A percentile compares a stretch with the other conserved stretches of the same genome.
Evolutionary conservation across 2,888 invertebrate species (phyloP).

Genomic region (Drosophila austrosaltans): DNA sequence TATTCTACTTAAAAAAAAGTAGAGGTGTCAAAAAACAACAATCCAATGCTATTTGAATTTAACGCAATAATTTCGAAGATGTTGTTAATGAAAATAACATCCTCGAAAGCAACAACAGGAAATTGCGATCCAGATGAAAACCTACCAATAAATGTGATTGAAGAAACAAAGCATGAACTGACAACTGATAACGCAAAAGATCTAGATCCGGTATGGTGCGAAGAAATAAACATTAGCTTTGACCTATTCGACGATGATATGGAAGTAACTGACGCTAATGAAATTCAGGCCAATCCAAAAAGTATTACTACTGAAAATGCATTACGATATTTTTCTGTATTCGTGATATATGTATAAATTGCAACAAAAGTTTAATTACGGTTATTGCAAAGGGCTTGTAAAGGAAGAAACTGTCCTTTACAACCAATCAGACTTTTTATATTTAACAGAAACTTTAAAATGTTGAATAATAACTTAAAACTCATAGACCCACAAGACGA

Average conservation of each 20-base stretch:
- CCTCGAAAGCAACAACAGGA: constrained; percentile 13
- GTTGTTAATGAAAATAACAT: constrained; percentile 24
- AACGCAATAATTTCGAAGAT: constrained; percentile 14
- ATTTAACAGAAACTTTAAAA: no score
- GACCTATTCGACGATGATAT: constrained; percentile 4
- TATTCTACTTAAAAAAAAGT: no score
- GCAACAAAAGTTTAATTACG: constrained; percentile 10
- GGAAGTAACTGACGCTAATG: constrained; percentile 9
- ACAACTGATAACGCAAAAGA: neutral
- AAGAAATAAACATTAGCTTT: neutral
- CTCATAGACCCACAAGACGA: no score
- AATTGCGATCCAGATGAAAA: constrained; percentile 4
- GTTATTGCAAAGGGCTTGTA: neutral
- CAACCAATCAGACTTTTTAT: neutral
- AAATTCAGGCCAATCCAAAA: neutral
- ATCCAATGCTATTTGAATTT: no score
- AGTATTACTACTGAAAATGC: constrained; percentile 21
- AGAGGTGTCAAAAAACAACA: no score
- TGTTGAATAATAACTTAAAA: no score
- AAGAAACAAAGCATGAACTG: constrained; percentile 4
- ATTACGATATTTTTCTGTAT: constrained; percentile 22
- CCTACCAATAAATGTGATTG: neutral
- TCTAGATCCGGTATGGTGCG: neutral
- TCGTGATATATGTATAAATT: constrained; percentile 7
- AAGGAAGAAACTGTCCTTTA: constrained; percentile 8